phyloP scores from a whole-genome alignment of 2,888 invertebrate genomes.

The Agriotes lineatus region DNA sequence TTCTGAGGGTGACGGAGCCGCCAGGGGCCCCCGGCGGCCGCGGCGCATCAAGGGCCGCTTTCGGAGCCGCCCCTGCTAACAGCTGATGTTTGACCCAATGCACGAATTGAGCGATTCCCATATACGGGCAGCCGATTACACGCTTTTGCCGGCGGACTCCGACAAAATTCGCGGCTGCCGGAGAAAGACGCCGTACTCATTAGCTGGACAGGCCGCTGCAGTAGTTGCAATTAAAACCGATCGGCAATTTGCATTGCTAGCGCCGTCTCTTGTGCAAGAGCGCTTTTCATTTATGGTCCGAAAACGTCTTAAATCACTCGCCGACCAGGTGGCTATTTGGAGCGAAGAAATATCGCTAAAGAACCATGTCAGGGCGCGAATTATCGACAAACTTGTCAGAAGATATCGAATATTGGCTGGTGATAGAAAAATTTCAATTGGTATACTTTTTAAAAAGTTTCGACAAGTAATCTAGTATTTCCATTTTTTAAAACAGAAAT shows the following conservation, averaged over 20 bases:
- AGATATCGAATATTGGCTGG: no score
- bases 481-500: no score
- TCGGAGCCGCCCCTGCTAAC: neutral
- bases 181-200: neutral
- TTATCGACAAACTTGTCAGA: no score
- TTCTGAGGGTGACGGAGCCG: constrained; percentile 14
- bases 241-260: neutral
- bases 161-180: neutral
- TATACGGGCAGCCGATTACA: neutral
- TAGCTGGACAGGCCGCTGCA: neutral
- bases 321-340: no score
- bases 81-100: constrained; percentile 34
- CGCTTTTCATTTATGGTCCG: neutral
- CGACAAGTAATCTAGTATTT: no score
- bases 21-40: neutral
- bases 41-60: neutral
- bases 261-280: neutral
- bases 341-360: no score
- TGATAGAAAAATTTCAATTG: no score
- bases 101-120: constrained; percentile 14
- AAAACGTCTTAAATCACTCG: neutral
- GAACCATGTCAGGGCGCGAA: no score
- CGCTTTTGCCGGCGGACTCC: neutral
- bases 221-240: constrained; percentile 6
- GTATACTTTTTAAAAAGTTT: no score